phyloP scores from a whole-genome alignment of 1,140 invertebrate genomes.

The Chymomyza costata region DNA sequence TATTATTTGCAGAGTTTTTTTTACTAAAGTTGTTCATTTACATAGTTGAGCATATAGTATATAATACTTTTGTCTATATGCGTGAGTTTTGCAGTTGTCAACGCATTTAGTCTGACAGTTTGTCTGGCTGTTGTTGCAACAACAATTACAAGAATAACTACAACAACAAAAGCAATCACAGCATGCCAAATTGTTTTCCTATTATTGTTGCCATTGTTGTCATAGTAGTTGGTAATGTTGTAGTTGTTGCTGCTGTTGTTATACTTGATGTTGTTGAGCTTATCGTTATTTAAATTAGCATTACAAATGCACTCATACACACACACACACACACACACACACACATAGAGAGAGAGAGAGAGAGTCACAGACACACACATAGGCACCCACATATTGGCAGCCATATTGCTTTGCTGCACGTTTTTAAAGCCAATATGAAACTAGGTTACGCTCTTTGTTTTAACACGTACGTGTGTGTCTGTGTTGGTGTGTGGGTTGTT shows the following conservation, averaged over 20 bases:
- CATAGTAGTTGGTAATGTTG: conserved; percentile 19
- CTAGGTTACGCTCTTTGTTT: conserved; percentile 30
- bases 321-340: conserved; percentile 1
- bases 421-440: conserved; percentile 21
- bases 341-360: neutral
- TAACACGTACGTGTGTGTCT: conserved; percentile 2
- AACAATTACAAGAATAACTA: conserved; percentile 21
- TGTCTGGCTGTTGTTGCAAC: conserved; percentile 26
- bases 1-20: conserved; percentile 69
- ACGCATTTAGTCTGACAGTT: conserved; percentile 29
- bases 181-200: conserved; percentile 70
- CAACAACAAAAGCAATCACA: conserved; percentile 44
- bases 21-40: conserved; percentile 39
- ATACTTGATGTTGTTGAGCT: conserved; percentile 47
- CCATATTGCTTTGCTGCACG: conserved; percentile 48
- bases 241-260: conserved; percentile 23
- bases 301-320: conserved; percentile 55
- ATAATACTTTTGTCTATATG: neutral
- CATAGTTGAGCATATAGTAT: neutral
- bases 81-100: conserved; percentile 6
- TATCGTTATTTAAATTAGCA: conserved; percentile 71
- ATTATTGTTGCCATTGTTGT: conserved; percentile 65
- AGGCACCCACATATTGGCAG: conserved; percentile 23
- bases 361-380: neutral
- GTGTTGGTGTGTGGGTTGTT: conserved; percentile 14